Base-by-base conservation (phyloP, 2,888 invertebrate genomes). In the Caenorhabditis sinica region DNA sequence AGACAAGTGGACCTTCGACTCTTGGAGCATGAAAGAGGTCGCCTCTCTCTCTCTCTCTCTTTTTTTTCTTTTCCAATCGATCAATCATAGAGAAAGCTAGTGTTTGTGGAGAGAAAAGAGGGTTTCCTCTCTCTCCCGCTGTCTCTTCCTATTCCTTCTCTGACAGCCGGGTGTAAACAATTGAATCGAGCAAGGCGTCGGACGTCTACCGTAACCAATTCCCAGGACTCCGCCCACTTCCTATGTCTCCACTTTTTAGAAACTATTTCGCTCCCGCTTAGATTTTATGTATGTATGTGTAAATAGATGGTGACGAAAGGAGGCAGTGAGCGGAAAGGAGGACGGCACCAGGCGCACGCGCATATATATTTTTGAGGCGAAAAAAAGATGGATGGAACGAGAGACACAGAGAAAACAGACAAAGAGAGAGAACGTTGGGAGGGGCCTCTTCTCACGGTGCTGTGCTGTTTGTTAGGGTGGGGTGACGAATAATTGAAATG, bases 1-100 rank as follows among this genome's bases (percentile, higher is more conserved):
- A 63, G 53, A 79, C 25, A 49, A 30, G 8, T n/a, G 72, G 63
- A 73, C 65, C 71, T 49, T 63, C 40, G 72, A 43, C 61, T 77
- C 58, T 49, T 45, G 28, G 58, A 45, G 51, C 68, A 45, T 61
- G 45, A 23, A 40, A 11, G 13, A 40, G 17, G 9, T 15, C 20
- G n/a, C 5, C 20, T 20, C 51, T 40, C 13, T 40, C 13, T 40
- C 66, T 40, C 13, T 40, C 13, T 13, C 40, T 40, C 40, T 40
- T 13, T 45, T 30, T 33, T 20, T 25, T 36, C 30, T 25, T 45
- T 17, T 45, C 11, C 28, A 45, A 65, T 65, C 56, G 80, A 80
- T 65, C 80, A 72, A 72, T 79, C 69, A 65, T 69, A 69, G 72
- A 76, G 68, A 20, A 56, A 33, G 11, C 28, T 53, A 45, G 65